Evolutionary conservation across 1,140 invertebrate species (phyloP).

Genomic region (Nasonia longicornis): DNA sequence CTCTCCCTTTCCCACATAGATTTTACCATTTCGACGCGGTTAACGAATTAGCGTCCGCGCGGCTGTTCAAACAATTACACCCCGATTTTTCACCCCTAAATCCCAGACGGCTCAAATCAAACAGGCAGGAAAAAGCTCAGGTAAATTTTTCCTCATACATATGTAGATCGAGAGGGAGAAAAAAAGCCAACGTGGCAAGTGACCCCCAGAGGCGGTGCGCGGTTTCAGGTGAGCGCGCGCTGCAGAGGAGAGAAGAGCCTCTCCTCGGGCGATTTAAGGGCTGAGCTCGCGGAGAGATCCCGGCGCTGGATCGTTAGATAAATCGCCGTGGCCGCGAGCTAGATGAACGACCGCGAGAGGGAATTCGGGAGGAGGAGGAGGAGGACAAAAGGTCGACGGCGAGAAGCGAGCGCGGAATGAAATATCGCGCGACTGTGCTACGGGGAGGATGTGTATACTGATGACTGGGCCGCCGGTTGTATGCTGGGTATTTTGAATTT

Average conservation of each 20-base stretch:
- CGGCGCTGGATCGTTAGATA: constrained; percentile 31
- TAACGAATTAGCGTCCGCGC: too few relatives aligned
- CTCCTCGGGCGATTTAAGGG: constrained; percentile 18
- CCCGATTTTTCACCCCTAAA: not conserved
- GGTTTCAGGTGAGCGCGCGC: not conserved
- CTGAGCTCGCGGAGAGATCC: not conserved
- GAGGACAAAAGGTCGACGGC: not conserved
- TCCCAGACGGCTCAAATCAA: too few relatives aligned
- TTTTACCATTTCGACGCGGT: too few relatives aligned
- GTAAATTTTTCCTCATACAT: constrained; percentile 16
- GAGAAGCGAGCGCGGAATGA: not conserved
- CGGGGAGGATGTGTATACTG: not conserved
- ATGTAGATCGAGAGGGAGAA: constrained; percentile 3
- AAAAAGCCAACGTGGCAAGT: not conserved
- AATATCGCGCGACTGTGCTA: not conserved
- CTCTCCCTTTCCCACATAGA: too few relatives aligned
- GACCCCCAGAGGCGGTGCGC: not conserved
- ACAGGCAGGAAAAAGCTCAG: not conserved
- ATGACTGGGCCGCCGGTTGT: not conserved
- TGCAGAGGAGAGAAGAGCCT: not conserved
- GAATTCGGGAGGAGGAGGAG: not conserved
- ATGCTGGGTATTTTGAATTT: not conserved
- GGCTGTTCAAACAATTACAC: too few relatives aligned
- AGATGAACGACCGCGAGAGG: not conserved
- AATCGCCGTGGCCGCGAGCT: constrained; percentile 19